Evolutionary conservation across 1,140 invertebrate species (phyloP).

Genomic region (Cotesia vestalis): DNA sequence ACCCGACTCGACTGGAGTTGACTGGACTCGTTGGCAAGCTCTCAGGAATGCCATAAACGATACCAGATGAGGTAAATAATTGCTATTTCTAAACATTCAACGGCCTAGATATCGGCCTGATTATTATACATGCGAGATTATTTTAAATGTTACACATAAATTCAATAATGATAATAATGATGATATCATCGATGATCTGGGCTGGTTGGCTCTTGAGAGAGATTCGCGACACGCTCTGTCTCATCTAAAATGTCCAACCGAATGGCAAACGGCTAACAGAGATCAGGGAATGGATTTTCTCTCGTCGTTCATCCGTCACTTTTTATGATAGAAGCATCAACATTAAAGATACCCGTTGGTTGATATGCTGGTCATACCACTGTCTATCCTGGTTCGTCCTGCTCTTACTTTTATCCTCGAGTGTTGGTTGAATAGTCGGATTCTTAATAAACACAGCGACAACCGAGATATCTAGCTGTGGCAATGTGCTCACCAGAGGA

Average conservation of each 20-base stretch:
- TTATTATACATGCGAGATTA: neutral
- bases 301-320: constrained; percentile 20
- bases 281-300: neutral
- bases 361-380: no score
- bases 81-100: neutral
- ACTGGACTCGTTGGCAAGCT: neutral
- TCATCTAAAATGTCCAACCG: neutral
- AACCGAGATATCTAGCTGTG: neutral
- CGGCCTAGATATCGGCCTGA: neutral
- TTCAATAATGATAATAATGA: neutral
- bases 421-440: neutral
- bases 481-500: constrained; percentile 33
- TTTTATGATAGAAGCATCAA: constrained; percentile 18
- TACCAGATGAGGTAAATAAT: constrained; percentile 3
- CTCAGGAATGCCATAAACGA: constrained; percentile 1
- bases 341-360: constrained; percentile 1
- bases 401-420: constrained; percentile 19
- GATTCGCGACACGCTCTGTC: constrained; percentile 7
- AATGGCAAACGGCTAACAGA: no score
- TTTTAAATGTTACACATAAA: no score
- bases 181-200: neutral
- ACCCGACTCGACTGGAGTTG: neutral
- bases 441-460: no score
- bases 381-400: no score
- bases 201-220: neutral